Base-by-base conservation (phyloP, 2,797 vertebrate genomes). In the Buceros bicornis region DNA sequence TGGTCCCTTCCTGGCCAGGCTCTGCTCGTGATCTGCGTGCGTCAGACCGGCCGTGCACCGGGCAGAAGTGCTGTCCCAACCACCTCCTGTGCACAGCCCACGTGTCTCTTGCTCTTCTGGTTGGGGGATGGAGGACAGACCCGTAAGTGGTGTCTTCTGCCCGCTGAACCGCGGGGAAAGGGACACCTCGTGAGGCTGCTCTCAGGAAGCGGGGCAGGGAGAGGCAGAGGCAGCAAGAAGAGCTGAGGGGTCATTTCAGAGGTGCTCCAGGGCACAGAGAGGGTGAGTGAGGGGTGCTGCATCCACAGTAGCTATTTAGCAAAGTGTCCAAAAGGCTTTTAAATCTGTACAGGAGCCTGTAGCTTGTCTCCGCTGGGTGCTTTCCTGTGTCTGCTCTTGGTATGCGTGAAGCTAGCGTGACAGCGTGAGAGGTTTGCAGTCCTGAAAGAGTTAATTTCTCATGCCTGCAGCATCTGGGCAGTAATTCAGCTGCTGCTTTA, bases 61-160 rank as follows among this genome's bases (percentile, higher is more conserved):
- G 29, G 40, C 69, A 57, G 54, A 19, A 21, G 4, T 2, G 18
- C 33, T 12, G n/a, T 2, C 62, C 3, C 15, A 5, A 8, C 45
- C 7, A 0, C 9, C 3, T 29, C 6, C 16, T 1, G 6, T 0
- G 9, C 70, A 10, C 37, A 17, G 2, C 43, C 13, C 42, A 0
- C 0, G 0, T 12, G 35, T 1, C 40, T 67, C 24, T 21, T 8
- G 13, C 13, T 42, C 45, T n/a, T 22, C 13, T 65, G 29, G 1
- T 10, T 20, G 2, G 3, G 7, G 24, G 6, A 6, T 33, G 25
- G 16, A 25, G 69, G 22, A 70, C 53, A 35, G 16, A 58, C 6
- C n/a, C n/a, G 2, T 11, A 8, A 54, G 35, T 16, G 35, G 1
- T 43, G 5, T 11, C 17, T 76, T 62, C 71, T 57, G 60, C 58